Evolutionary conservation across 1,140 invertebrate species (phyloP).

Genomic region (Bombus confusus): DNA sequence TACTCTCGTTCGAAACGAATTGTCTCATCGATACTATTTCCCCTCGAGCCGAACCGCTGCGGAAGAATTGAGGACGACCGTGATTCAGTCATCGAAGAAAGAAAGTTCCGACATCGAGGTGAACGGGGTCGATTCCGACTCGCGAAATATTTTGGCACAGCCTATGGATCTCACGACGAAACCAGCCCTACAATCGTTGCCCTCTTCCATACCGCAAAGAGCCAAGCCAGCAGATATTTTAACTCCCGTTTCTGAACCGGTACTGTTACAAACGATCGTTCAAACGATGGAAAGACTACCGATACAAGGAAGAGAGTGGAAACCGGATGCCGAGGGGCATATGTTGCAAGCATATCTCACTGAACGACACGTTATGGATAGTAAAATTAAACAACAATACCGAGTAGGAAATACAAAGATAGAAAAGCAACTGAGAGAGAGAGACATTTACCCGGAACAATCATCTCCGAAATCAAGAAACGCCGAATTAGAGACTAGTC

Average conservation of each 20-base stretch:
- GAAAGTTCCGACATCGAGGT: slow-evolving; percentile 66
- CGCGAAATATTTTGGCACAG: slow-evolving; percentile 71
- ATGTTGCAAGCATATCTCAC: slow-evolving; percentile 90
- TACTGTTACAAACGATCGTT: slow-evolving; percentile 85
- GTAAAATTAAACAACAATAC: slow-evolving; percentile 87
- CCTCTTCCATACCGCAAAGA: slow-evolving; percentile 67
- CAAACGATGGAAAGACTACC: slow-evolving; percentile 86
- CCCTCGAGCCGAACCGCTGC: slow-evolving; percentile 68
- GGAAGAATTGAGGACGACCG: slow-evolving; percentile 73
- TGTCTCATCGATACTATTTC: slow-evolving; percentile 79
- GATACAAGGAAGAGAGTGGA: slow-evolving; percentile 83
- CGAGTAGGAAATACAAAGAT: slow-evolving; percentile 70
- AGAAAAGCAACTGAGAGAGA: slow-evolving; percentile 63
- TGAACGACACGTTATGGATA: slow-evolving; percentile 88
- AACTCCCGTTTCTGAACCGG: slow-evolving; percentile 85
- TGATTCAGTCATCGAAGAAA: slow-evolving; percentile 71
- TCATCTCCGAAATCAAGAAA: slow-evolving; percentile 51
- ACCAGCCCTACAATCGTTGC: slow-evolving; percentile 73
- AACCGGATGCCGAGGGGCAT: slow-evolving; percentile 82
- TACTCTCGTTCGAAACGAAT: slow-evolving; percentile 72
- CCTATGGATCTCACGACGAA: slow-evolving; percentile 85
- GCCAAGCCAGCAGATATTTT: slow-evolving; percentile 82
- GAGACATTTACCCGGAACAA: slow-evolving; percentile 70
- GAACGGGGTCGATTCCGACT: slow-evolving; percentile 57
- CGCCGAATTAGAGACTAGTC: slow-evolving; percentile 56